Evolutionary conservation across 1,140 invertebrate species (phyloP).

Genomic region (Hylaeus anthracinus): DNA sequence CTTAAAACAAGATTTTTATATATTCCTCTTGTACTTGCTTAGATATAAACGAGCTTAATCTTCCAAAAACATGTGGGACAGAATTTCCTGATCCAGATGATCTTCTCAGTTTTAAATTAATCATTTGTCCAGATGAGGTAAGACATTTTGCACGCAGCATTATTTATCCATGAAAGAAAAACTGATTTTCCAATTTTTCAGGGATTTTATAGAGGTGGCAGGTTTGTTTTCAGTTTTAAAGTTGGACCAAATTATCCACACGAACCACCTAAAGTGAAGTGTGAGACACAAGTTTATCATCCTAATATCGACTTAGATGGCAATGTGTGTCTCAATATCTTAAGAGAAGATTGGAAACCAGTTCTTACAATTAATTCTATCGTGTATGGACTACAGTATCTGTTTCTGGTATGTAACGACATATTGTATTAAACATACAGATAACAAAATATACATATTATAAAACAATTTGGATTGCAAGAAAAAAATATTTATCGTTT

Average conservation of each 20-base stretch:
- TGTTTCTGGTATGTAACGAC: slow-evolving; percentile 91
- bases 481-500: not conserved
- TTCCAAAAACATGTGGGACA: slow-evolving; percentile 97
- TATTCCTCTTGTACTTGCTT: slow-evolving; percentile 74
- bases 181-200: slow-evolving; percentile 71
- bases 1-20: not conserved
- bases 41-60: slow-evolving; percentile 99
- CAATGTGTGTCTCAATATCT: slow-evolving; percentile 96
- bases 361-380: slow-evolving; percentile 98
- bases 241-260: slow-evolving; percentile 98
- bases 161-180: not conserved
- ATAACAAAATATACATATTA: not conserved
- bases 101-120: slow-evolving; percentile 96
- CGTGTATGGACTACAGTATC: slow-evolving; percentile 98
- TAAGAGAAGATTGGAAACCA: slow-evolving; percentile 99
- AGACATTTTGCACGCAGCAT: slow-evolving; percentile 20
- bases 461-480: not conserved
- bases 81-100: slow-evolving; percentile 98
- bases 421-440: not conserved
- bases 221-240: slow-evolving; percentile 98
- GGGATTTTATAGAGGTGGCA: slow-evolving; percentile 96
- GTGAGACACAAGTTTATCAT: slow-evolving; percentile 96
- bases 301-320: slow-evolving; percentile 97
- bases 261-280: slow-evolving; percentile 97
- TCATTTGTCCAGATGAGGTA: slow-evolving; percentile 97